A percentile compares a stretch with the other conserved stretches of the same genome.
Evolutionary conservation across 1,140 invertebrate species (phyloP).

Genomic region (Penaeus indicus): DNA sequence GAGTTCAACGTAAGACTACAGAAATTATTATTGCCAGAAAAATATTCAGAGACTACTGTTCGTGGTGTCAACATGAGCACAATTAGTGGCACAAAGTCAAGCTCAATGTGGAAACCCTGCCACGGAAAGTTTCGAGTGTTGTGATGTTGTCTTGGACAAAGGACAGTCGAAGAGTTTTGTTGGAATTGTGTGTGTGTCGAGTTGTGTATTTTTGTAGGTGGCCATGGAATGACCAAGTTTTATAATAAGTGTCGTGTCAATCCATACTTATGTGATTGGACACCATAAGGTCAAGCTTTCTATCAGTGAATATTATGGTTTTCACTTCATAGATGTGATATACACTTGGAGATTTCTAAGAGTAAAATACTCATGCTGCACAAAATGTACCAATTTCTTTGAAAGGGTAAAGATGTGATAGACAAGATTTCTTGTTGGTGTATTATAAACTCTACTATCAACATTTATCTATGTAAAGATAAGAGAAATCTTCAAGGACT

Average conservation of each 20-base stretch:
- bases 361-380: constrained; percentile 44
- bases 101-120: not conserved
- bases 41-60: not conserved
- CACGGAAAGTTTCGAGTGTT: not conserved
- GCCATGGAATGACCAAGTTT: constrained; percentile 52
- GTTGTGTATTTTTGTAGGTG: constrained; percentile 55
- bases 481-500: constrained; percentile 54
- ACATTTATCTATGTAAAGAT: constrained; percentile 40
- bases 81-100: constrained; percentile 20
- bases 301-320: constrained; percentile 55
- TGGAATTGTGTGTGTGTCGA: constrained; percentile 17
- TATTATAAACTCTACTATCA: constrained; percentile 40
- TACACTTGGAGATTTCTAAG: constrained; percentile 54
- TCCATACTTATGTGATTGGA: constrained; percentile 47
- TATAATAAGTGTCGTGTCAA: constrained; percentile 57
- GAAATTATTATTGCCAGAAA: too few species aligned
- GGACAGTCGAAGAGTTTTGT: not conserved
- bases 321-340: constrained; percentile 57
- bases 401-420: constrained; percentile 36
- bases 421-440: constrained; percentile 38
- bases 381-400: constrained; percentile 39
- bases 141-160: too few species aligned
- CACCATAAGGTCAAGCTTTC: constrained; percentile 46
- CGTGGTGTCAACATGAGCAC: not conserved
- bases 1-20: constrained; percentile 5